Percentiles rank a stretch among this genome's conserved stretches.
These are phyloP conservation scores for Gadopsis marmoratus DNA, from an alignment of 2,797 vertebrate species.

Conservation along the genomic window DNA sequence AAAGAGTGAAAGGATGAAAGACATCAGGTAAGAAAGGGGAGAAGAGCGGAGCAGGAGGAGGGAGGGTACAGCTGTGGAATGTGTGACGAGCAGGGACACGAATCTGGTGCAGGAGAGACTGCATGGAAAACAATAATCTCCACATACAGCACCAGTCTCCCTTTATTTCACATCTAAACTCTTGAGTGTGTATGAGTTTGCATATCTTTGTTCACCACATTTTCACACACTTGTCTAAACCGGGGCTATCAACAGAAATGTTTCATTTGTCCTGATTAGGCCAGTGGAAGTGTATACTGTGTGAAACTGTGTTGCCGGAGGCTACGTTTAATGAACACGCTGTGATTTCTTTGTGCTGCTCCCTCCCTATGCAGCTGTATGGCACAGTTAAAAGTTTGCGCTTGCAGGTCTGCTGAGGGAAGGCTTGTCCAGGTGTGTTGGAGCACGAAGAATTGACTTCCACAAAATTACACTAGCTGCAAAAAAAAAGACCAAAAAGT, in stretches of 20 bases:
- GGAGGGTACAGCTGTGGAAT: conserved; percentile 78
- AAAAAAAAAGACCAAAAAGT: conserved; percentile 9
- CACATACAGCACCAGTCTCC: conserved; percentile 38
- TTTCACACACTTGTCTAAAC: conserved; percentile 1
- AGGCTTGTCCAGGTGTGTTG: conserved; percentile 53
- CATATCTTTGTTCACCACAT: background rate
- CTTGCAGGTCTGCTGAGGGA: conserved; percentile 29
- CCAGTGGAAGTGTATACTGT: conserved; percentile 7
- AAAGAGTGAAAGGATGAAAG: conserved; percentile 39
- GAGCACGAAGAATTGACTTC: conserved; percentile 24
- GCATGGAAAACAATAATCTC: conserved; percentile 53
- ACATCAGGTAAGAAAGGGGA: conserved; percentile 39
- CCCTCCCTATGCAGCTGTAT: conserved; percentile 53
- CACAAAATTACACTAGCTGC: conserved; percentile 14
- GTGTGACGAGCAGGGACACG: conserved; percentile 85
- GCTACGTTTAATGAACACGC: conserved; percentile 54
- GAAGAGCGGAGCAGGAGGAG: conserved; percentile 48
- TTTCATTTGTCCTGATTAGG: conserved; percentile 23
- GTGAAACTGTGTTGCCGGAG: conserved; percentile 44
- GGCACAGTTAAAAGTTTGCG: conserved; percentile 52
- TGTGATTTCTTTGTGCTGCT: conserved; percentile 51
- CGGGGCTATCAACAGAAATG: conserved; percentile 18
- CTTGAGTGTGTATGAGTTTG: no score
- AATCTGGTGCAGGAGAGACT: conserved; percentile 64
- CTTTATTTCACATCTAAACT: conserved; percentile 22